A percentile compares a stretch with the other conserved stretches of the same genome.
phyloP scores from a whole-genome alignment of 2,113 vertebrate genomes.

The Quiscalus mexicanus region DNA sequence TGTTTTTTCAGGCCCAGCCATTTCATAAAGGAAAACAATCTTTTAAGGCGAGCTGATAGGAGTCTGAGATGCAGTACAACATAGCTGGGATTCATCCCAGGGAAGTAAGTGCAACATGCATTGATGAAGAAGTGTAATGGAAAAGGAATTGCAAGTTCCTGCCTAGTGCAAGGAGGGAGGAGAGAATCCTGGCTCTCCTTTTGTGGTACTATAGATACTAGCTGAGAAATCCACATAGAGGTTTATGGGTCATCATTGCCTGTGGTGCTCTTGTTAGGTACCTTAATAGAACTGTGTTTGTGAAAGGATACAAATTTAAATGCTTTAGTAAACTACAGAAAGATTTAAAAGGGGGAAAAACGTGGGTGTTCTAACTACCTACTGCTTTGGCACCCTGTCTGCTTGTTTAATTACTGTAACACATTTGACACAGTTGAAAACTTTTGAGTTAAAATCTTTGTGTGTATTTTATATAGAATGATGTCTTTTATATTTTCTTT shows the following conservation, averaged over 20 bases:
- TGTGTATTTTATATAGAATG: background rate
- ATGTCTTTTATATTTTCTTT: constrained; percentile 10
- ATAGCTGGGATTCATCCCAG: background rate
- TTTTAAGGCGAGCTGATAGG: background rate
- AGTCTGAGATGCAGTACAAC: background rate
- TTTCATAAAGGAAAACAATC: background rate
- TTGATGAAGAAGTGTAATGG: background rate
- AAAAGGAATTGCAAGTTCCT: background rate
- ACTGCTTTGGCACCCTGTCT: background rate
- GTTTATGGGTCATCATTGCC: constrained; percentile 4
- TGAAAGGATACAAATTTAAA: background rate
- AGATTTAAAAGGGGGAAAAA: background rate
- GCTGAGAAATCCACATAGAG: background rate
- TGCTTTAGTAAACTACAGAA: background rate
- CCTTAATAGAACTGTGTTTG: background rate
- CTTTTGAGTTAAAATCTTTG: constrained; percentile 13
- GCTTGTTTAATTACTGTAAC: constrained; percentile 5
- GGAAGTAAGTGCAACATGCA: background rate
- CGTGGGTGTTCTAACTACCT: background rate
- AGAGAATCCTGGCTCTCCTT: background rate
- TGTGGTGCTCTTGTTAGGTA: background rate
- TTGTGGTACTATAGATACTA: background rate
- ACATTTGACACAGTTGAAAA: constrained; percentile 27
- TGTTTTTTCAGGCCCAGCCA: background rate
- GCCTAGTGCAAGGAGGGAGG: background rate